Evolutionary conservation across 2,113 vertebrate species (phyloP), one percentile per base, ranked within the genome.

Genomic region (Sterna hirundo): DNA sequence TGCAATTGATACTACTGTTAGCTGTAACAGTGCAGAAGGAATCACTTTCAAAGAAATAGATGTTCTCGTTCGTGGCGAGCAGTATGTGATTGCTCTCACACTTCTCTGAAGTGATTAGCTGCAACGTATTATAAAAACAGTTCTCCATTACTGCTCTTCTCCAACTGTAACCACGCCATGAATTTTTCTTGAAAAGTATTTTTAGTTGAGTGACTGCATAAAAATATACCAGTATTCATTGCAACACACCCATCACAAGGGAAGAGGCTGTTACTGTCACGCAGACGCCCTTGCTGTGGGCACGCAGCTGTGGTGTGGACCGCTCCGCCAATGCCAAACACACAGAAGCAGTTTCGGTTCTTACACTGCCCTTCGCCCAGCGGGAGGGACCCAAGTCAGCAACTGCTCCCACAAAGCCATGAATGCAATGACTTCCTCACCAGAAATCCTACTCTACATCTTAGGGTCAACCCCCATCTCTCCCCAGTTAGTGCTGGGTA

Each of bases 221-320:
- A 49, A 62, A 83, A 80, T 61, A 49, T 9, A 62, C 46, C 34
- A 49, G n/a, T 34, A 76, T 42, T 85, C 27, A 85, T 47, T 61
- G 68, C 60, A 83, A 47, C 42, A 19, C 29, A 23, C 26, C 22
- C 9, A 71, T 44, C 42, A 51, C 57, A 51, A 11, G 40, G 55
- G 71, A 29, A 44, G 74, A 65, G 44, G 27, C 32, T 38, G 6
- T 14, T 46, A 29, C 25, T 42, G 29, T 18, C 68, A 90, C 0
- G 1, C 30, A 40, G n/a, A 23, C 1, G 4, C 2, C 2, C 44
- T 27, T 60, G 36, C 27, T 34, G 19, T 6, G 23, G 12, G 19
- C 29, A 74, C 15, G 10, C n/a, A 52, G 44, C 36, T 70, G 38
- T 29, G 27, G 36, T 5, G 1, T 4, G 12, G 44, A 25, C 38